These are phyloP conservation scores for Bujurquina vittata DNA, from an alignment of 2,113 vertebrate species.

Conservation along the genomic window DNA sequence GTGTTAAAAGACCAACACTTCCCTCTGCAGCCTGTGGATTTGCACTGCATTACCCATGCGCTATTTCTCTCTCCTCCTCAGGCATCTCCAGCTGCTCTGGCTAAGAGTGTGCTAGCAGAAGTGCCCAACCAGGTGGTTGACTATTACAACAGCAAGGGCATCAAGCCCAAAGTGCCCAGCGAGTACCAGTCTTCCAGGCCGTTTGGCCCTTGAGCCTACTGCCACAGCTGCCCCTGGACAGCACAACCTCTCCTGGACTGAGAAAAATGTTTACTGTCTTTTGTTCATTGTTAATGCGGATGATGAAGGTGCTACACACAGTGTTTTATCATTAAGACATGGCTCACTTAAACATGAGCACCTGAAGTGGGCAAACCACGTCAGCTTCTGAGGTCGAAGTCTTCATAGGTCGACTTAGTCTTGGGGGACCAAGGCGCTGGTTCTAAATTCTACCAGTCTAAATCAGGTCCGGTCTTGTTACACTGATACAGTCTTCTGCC, in stretches of 20 bases:
- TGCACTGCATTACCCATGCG: neutral
- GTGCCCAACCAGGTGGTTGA: conserved; percentile 99
- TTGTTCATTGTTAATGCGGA: conserved; percentile 59
- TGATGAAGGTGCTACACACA: conserved; percentile 50
- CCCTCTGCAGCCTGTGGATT: neutral
- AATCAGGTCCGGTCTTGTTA: neutral
- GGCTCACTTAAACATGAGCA: neutral
- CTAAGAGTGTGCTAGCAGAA: conserved; percentile 95
- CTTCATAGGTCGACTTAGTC: neutral
- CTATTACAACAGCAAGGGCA: conserved; percentile 98
- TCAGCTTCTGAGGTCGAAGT: neutral
- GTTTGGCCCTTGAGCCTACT: conserved; percentile 85
- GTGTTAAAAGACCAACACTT: neutral
- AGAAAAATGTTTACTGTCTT: conserved; percentile 72
- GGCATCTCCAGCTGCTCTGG: conserved; percentile 96
- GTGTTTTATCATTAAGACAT: neutral
- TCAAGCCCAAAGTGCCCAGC: conserved; percentile 93
- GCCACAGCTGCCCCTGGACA: neutral
- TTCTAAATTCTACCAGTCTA: neutral
- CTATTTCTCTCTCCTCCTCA: conserved; percentile 61
- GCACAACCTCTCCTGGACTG: conserved; percentile 72
- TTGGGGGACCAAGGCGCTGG: neutral
- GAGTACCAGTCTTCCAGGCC: conserved; percentile 94
- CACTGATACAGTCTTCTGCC: neutral
- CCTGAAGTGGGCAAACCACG: neutral